Evolutionary conservation across 2,797 vertebrate species (phyloP).

Genomic region (Propithecus perrieri): DNA sequence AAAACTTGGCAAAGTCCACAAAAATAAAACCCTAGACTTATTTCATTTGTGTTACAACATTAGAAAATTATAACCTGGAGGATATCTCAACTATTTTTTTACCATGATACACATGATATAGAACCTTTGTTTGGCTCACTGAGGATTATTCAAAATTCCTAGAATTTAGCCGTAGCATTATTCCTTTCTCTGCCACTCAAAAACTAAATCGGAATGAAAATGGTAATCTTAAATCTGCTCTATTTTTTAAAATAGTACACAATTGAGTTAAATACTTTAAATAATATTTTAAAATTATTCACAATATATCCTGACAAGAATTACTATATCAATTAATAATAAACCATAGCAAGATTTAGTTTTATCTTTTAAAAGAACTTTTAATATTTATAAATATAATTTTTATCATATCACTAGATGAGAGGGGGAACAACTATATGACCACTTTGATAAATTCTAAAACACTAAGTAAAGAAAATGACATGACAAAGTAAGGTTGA

Average conservation of each 20-base stretch:
- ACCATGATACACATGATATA: background rate
- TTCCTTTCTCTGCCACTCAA: background rate
- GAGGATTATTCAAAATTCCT: background rate
- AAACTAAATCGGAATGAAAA: background rate
- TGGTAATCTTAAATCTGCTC: background rate
- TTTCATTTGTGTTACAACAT: background rate
- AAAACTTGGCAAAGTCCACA: background rate
- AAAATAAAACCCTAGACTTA: background rate
- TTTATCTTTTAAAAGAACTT: background rate
- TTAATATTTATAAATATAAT: background rate
- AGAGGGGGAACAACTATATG: background rate
- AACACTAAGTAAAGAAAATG: background rate
- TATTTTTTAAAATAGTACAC: background rate
- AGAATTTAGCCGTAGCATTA: background rate
- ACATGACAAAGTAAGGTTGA: background rate
- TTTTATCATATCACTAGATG: background rate
- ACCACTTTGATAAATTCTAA: background rate
- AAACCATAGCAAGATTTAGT: background rate
- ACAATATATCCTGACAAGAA: background rate
- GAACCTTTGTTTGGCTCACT: background rate
- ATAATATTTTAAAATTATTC: background rate
- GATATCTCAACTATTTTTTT: background rate
- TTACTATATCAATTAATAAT: background rate
- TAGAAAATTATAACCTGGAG: background rate
- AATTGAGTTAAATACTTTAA: background rate